Percentiles rank a stretch among this genome's conserved stretches.
Evolutionary conservation across 2,113 vertebrate species (phyloP).

Genomic region (Narcine bancroftii): DNA sequence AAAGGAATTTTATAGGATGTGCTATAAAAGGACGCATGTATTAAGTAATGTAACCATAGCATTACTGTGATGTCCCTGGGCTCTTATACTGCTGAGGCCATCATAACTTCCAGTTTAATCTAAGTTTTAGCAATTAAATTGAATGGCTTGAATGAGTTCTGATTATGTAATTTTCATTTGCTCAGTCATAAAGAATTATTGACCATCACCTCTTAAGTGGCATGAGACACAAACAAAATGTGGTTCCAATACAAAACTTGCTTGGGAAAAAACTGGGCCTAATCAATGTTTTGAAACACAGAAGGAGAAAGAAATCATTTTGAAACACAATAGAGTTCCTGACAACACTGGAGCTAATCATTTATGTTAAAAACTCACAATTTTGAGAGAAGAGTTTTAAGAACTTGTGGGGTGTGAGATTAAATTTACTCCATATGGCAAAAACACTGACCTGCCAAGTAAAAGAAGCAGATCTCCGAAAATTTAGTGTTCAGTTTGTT

Average conservation of each 20-base stretch:
- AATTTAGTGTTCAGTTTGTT: constrained; percentile 2
- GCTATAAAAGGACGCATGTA: neutral
- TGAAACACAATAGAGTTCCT: neutral
- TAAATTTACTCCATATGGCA: constrained; percentile 33
- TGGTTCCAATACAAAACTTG: neutral
- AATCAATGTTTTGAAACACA: neutral
- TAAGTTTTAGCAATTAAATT: neutral
- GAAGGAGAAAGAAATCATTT: neutral
- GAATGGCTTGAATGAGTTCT: neutral
- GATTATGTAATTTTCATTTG: neutral
- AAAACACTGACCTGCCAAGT: constrained; percentile 22
- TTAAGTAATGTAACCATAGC: neutral
- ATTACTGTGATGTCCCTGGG: neutral
- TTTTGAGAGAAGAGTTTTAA: neutral
- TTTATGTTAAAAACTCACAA: neutral
- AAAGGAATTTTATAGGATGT: neutral
- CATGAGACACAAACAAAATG: neutral
- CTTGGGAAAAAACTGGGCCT: neutral
- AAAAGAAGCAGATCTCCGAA: constrained; percentile 12
- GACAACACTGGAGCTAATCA: neutral
- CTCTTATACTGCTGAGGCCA: neutral
- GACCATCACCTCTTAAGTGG: neutral
- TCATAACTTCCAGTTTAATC: neutral
- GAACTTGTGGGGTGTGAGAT: neutral
- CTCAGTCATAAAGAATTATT: neutral